Evolutionary conservation across 2,888 invertebrate genomes (phyloP).

Genomic region (Ethmia dodecea): DNA sequence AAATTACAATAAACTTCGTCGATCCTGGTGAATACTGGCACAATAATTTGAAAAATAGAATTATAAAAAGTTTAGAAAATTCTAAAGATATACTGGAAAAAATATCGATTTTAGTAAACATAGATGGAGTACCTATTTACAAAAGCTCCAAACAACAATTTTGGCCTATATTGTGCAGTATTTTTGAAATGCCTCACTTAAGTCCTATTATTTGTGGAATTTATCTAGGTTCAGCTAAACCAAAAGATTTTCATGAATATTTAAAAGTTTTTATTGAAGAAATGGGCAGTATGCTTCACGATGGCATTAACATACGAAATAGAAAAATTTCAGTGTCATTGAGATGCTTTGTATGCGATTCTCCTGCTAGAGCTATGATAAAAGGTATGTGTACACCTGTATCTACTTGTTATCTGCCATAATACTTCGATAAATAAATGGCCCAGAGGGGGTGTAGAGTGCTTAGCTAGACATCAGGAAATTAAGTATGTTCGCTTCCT

Average conservation of each 20-base stretch:
- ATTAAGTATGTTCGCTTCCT: too few relatives aligned
- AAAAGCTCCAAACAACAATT: slow-evolving; percentile 7
- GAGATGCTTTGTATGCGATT: slow-evolving; percentile 13
- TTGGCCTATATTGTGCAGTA: slow-evolving; percentile 13
- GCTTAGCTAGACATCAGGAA: too few relatives aligned
- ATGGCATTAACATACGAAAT: slow-evolving; percentile 2
- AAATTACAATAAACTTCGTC: too few relatives aligned
- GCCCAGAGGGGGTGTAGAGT: too few relatives aligned
- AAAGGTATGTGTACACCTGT: not conserved
- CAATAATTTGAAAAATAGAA: too few relatives aligned
- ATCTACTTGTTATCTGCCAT: slow-evolving; percentile 2
- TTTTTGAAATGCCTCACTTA: slow-evolving; percentile 5
- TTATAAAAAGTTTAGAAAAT: not conserved
- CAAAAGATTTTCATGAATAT: slow-evolving; percentile 6
- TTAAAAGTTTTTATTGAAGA: slow-evolving; percentile 10
- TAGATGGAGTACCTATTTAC: slow-evolving; percentile 2
- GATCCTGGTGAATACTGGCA: too few relatives aligned
- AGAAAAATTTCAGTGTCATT: slow-evolving; percentile 1
- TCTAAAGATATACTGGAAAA: slow-evolving; percentile 2
- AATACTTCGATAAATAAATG: not conserved
- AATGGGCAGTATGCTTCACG: slow-evolving; percentile 3
- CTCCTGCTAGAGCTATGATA: slow-evolving; percentile 7
- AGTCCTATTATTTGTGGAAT: slow-evolving; percentile 8
- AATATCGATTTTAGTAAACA: not conserved
- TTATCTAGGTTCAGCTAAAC: slow-evolving; percentile 8